Percentiles rank a stretch among this genome's conserved stretches.
phyloP scores from a whole-genome alignment of 2,888 invertebrate genomes.

The Calameuta filiformis region DNA sequence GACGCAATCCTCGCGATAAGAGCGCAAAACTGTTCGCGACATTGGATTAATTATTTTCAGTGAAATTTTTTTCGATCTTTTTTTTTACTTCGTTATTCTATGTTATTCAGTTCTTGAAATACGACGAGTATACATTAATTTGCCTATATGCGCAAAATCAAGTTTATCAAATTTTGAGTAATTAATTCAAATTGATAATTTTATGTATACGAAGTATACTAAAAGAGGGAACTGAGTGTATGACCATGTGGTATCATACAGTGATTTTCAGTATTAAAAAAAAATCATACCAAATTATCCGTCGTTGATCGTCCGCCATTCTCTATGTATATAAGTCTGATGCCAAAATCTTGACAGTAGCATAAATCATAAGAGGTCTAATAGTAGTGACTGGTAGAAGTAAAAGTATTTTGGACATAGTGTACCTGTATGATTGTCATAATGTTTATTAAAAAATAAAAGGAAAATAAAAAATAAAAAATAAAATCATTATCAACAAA shows the following conservation, averaged over 20 bases:
- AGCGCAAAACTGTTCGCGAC: background rate
- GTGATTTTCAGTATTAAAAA: background rate
- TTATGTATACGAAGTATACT: background rate
- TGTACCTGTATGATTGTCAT: slow-evolving; percentile 22
- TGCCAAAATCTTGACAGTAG: slow-evolving; percentile 2
- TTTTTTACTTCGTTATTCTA: background rate
- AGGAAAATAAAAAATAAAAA: background rate
- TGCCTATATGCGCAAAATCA: background rate
- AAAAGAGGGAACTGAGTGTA: background rate
- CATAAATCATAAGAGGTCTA: slow-evolving; percentile 5
- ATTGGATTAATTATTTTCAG: background rate
- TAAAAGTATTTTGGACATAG: slow-evolving; percentile 20
- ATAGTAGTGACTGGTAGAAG: background rate
- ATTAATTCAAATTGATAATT: background rate
- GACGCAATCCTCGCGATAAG: background rate
- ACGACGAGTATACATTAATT: background rate
- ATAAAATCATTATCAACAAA: background rate
- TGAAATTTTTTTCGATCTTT: too few species aligned
- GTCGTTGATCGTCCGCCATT: background rate
- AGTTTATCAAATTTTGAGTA: background rate
- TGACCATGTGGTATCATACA: background rate
- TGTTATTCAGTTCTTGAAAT: background rate
- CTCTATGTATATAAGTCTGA: background rate
- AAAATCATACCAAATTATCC: background rate
- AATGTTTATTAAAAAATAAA: background rate